Evolutionary conservation across 2,113 vertebrate genomes (phyloP).

Genomic region (Bungarus multicinctus): DNA sequence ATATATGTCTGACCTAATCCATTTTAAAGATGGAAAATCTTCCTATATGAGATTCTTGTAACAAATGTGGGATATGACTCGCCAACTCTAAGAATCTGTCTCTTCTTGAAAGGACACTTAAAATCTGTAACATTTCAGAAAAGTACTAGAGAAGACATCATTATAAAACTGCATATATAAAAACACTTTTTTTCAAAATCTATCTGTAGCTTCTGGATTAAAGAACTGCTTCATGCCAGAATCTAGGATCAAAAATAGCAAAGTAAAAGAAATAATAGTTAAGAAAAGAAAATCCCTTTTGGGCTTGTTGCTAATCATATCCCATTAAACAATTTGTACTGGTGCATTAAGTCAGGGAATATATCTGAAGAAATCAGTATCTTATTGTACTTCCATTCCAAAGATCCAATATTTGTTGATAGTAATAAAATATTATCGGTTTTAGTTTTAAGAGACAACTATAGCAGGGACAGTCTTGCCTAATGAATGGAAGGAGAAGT

Average conservation of each 20-base stretch:
- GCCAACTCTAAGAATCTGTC: neutral
- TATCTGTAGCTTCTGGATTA: neutral
- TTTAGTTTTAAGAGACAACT: neutral
- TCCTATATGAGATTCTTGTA: neutral
- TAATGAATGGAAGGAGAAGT: neutral
- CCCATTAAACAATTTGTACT: neutral
- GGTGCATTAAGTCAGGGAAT: neutral
- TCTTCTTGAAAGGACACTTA: neutral
- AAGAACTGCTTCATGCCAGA: neutral
- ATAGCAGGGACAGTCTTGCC: neutral
- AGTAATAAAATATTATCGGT: neutral
- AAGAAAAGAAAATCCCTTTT: neutral
- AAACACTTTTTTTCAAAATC: neutral
- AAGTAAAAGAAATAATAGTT: neutral
- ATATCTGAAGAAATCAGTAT: neutral
- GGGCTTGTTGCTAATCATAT: neutral
- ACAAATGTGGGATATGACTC: neutral
- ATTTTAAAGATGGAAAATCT: neutral
- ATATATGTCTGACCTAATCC: neutral
- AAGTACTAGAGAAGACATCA: neutral
- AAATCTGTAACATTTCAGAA: neutral
- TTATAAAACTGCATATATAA: neutral
- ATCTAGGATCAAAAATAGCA: neutral
- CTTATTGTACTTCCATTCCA: neutral
- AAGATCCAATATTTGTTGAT: neutral